These are phyloP conservation scores for Zaprionus gabonicus DNA, from an alignment of 1,140 invertebrate genomes.

Conservation along the genomic window DNA sequence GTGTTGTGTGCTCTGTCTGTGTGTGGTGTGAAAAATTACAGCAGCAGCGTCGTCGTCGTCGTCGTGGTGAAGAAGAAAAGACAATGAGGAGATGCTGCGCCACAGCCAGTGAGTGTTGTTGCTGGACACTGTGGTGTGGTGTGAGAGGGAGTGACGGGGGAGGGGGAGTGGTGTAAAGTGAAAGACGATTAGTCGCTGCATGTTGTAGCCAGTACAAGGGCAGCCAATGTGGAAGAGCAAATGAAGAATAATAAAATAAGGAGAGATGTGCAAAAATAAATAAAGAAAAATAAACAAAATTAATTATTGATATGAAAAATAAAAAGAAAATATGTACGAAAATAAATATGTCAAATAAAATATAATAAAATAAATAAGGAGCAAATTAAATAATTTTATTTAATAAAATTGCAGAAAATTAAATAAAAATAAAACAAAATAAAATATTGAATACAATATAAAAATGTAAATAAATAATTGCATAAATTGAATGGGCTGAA, in stretches of 20 bases:
- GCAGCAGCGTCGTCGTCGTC: conserved; percentile 59
- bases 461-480: too few relatives aligned
- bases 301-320: background rate
- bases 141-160: background rate
- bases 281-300: background rate
- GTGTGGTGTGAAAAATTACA: conserved; percentile 79
- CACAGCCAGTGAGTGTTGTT: conserved; percentile 16
- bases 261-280: background rate
- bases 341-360: background rate
- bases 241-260: background rate
- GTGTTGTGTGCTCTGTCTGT: conserved; percentile 6
- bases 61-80: conserved; percentile 55
- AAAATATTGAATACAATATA: too few relatives aligned
- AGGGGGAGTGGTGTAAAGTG: conserved; percentile 34
- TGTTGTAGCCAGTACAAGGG: conserved; percentile 15
- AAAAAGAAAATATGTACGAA: background rate
- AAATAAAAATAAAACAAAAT: too few relatives aligned
- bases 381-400: too few relatives aligned
- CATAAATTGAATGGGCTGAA: too few relatives aligned
- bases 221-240: background rate
- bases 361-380: too few relatives aligned
- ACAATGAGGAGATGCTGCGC: conserved; percentile 55
- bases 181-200: conserved; percentile 54
- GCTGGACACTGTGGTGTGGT: background rate
- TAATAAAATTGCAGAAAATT: too few relatives aligned